phyloP scores from a whole-genome alignment of 2,797 vertebrate species.

The Percopsis omiscomaycus region DNA sequence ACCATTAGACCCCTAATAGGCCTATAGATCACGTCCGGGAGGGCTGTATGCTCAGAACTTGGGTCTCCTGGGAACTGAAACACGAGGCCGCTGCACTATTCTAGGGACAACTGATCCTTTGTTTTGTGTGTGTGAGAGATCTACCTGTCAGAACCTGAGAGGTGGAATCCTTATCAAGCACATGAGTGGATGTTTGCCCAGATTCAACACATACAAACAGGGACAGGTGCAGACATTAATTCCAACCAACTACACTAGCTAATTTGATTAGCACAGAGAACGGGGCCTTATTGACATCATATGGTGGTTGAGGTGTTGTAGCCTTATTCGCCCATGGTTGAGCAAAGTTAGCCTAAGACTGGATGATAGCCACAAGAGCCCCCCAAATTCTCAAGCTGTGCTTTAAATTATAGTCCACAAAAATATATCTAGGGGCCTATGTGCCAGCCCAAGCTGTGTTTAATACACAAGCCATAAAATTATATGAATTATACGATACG shows the following conservation, averaged over 20 bases:
- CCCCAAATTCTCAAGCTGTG: too few species aligned
- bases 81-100: constrained; percentile 42
- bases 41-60: constrained; percentile 36
- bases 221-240: too few species aligned
- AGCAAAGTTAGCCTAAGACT: too few species aligned
- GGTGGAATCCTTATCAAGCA: constrained; percentile 43
- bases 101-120: constrained; percentile 69
- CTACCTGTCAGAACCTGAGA: constrained; percentile 63
- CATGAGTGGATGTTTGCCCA: constrained; percentile 43
- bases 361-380: too few species aligned
- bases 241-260: not conserved
- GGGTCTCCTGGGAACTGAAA: constrained; percentile 66
- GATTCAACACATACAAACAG: constrained; percentile 16
- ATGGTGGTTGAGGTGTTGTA: too few species aligned
- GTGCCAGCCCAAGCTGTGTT: too few species aligned
- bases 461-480: too few species aligned
- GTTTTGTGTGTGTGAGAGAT: constrained; percentile 41
- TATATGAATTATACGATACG: not conserved
- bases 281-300: too few species aligned
- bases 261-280: not conserved
- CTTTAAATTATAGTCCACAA: too few species aligned
- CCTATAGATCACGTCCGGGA: constrained; percentile 3
- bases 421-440: too few species aligned
- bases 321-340: too few species aligned
- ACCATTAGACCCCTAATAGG: not conserved